These are phyloP conservation scores for Turdus rufiventris DNA, from an alignment of 2,113 vertebrate species.

Conservation along the genomic window DNA sequence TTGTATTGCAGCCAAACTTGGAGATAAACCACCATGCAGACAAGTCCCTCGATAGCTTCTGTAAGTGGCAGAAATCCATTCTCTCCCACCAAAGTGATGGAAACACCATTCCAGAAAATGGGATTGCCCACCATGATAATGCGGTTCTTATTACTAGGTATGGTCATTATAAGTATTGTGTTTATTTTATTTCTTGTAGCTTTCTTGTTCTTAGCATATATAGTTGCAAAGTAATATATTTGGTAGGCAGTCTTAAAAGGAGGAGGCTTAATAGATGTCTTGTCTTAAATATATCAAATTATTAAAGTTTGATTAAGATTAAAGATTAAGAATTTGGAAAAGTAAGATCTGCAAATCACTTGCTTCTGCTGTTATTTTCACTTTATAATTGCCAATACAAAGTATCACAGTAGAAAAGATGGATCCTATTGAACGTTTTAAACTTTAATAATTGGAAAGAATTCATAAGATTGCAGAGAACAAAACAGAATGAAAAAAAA, in stretches of 20 bases:
- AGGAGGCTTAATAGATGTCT: conserved; percentile 19
- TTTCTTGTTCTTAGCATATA: conserved; percentile 46
- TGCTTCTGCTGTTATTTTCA: not conserved
- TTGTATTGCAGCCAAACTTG: conserved; percentile 94
- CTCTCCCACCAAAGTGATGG: conserved; percentile 94
- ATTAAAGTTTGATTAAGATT: not conserved
- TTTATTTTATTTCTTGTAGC: conserved; percentile 69
- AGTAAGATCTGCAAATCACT: not conserved
- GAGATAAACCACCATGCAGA: conserved; percentile 99
- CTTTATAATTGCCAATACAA: not conserved
- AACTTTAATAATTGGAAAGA: not conserved
- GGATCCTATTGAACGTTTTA: not conserved
- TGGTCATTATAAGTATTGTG: conserved; percentile 76
- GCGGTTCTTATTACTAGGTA: conserved; percentile 98
- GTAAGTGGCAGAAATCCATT: conserved; percentile 99
- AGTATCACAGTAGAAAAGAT: not conserved
- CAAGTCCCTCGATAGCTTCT: conserved; percentile 99
- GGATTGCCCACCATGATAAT: conserved; percentile 98
- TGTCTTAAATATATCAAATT: conserved; percentile 1
- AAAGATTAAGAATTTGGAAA: conserved; percentile 1
- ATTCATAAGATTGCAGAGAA: not conserved
- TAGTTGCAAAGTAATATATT: conserved; percentile 4
- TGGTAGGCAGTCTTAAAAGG: not conserved
- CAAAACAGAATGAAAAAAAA: not conserved
- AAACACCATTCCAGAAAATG: conserved; percentile 98